A percentile compares a stretch with the other conserved stretches of the same genome.
These are phyloP conservation scores for Nemopilema nomurai DNA, from an alignment of 30 jellyfish, hydroid and myxozoan genomes.

Conservation along the genomic window DNA sequence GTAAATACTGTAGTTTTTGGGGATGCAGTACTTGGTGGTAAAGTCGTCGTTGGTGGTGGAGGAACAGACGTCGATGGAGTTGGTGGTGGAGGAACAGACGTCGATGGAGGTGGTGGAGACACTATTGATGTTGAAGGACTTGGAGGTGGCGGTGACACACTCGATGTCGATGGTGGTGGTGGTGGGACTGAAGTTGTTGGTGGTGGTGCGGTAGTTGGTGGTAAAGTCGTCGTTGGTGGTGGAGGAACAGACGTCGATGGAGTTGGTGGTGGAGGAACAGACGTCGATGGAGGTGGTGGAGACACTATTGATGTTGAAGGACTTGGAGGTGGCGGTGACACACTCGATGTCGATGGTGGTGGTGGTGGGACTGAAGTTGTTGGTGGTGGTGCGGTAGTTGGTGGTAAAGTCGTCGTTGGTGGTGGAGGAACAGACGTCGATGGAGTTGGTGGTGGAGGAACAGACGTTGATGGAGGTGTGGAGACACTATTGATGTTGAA, in stretches of 20 bases:
- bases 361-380: conserved; percentile 20
- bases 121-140: conserved; percentile 1
- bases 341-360: conserved; percentile 11
- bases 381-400: conserved; percentile 21
- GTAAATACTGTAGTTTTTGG: not conserved
- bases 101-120: conserved; percentile 30
- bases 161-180: conserved; percentile 4
- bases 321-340: conserved; percentile 9
- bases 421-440: conserved; percentile 8
- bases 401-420: too few species aligned
- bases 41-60: conserved; percentile 38
- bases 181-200: conserved; percentile 27
- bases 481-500: too few species aligned
- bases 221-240: conserved; percentile 14
- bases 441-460: not conserved
- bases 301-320: conserved; percentile 13
- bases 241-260: conserved; percentile 20
- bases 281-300: conserved; percentile 31
- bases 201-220: conserved; percentile 26
- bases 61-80: conserved; percentile 10
- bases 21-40: conserved; percentile 7
- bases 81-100: conserved; percentile 22
- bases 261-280: conserved; percentile 16
- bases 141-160: conserved; percentile 3
- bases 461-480: not conserved